These are phyloP conservation scores for Pseudococcus jackbeardsleyi DNA, from an alignment of 2,888 invertebrate genomes.

Conservation along the genomic window DNA sequence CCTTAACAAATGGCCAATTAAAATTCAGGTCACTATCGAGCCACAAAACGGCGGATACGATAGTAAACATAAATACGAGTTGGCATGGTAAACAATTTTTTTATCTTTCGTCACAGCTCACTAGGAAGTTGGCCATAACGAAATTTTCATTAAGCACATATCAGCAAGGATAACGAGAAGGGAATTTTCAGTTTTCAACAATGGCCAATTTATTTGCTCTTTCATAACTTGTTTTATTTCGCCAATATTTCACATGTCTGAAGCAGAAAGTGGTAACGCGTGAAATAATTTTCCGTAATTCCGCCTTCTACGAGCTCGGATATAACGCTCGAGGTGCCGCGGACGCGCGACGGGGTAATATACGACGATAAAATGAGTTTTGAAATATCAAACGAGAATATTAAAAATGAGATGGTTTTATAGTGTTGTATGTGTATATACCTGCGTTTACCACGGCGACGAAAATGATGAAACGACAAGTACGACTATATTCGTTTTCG, in stretches of 20 bases:
- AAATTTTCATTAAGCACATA: constrained; percentile 40
- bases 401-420: constrained; percentile 29
- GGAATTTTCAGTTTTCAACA: constrained; percentile 45
- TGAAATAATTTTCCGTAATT: constrained; percentile 39
- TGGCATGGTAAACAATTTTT: constrained; percentile 47
- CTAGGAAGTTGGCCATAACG: constrained; percentile 23
- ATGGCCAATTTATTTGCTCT: constrained; percentile 45
- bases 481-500: background rate
- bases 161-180: constrained; percentile 42
- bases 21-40: constrained; percentile 51
- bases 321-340: background rate
- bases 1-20: constrained; percentile 43
- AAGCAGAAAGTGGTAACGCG: constrained; percentile 26
- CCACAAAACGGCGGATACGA: constrained; percentile 26
- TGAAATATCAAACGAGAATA: constrained; percentile 36
- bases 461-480: constrained; percentile 18
- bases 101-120: constrained; percentile 11
- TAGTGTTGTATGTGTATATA: background rate
- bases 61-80: constrained; percentile 46
- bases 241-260: constrained; percentile 42
- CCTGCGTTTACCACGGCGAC: background rate
- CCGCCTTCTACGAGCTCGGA: background rate
- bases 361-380: constrained; percentile 35
- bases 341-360: background rate
- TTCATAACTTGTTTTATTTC: constrained; percentile 40